phyloP scores from a whole-genome alignment of 2,113 vertebrate genomes.

The Plotosus lineatus region DNA sequence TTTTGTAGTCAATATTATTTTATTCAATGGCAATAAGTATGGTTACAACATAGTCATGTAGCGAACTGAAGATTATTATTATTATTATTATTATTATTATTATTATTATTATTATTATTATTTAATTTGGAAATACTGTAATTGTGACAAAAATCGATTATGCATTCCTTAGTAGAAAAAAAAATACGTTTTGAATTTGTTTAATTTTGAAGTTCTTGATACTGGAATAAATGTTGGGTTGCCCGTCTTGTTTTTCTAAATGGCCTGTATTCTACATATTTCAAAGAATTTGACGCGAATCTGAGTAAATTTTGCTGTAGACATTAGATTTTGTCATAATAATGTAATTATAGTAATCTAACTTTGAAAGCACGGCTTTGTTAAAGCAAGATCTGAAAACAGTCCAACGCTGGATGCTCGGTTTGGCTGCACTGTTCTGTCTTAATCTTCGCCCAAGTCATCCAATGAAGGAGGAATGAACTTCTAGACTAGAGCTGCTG shows the following conservation, averaged over 20 bases:
- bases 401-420: neutral
- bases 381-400: neutral
- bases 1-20: neutral
- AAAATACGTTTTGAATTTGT: neutral
- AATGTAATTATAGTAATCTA: neutral
- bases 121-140: neutral
- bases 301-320: neutral
- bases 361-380: neutral
- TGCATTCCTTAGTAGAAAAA: neutral
- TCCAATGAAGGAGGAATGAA: neutral
- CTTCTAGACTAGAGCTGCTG: conserved; percentile 17
- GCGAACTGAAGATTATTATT: neutral
- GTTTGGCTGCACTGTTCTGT: neutral
- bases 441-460: neutral
- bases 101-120: conserved; percentile 17
- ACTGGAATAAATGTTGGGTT: neutral
- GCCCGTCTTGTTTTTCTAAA: neutral
- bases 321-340: neutral
- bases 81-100: conserved; percentile 33
- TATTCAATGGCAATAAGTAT: neutral
- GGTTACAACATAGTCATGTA: neutral
- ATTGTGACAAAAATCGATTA: conserved; percentile 4
- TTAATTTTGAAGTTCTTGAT: neutral
- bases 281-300: neutral
- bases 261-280: neutral